Base-by-base conservation (phyloP, 2,888 invertebrate genomes). In the Dioctria linearis region DNA sequence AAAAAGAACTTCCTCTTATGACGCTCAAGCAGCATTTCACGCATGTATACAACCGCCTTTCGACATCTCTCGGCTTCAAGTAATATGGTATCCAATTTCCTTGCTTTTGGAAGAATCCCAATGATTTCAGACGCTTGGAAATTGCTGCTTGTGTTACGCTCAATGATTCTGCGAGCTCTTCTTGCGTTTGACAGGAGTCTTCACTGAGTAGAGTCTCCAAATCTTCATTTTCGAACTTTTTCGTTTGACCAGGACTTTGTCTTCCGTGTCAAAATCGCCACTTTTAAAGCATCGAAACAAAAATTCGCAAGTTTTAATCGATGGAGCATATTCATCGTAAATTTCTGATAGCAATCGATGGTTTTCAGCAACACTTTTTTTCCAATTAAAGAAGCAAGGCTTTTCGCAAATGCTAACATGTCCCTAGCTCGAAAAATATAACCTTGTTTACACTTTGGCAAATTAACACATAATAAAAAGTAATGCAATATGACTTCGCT, bases 111-210 rank as follows among this genome's bases (percentile, higher is more conserved):
- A 82, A 80, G 65, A 65, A 65, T 65, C 40, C 65, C 8, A 65
- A 65, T 39, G 65, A 39, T n/a, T n/a, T n/a, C n/a, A n/a, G n/a
- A 2, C 40, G 39, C 65, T 65, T 57, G 9, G 46, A 79, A 76
- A 84, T 76, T 69, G 81, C 59, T 83, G 25, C 6, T 78, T 9
- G n/a, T n/a, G 40, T n/a, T 11, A 40, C 79, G 37, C 66, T 79
- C 40, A 82, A 80, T 63, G 63, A 76, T 81, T 76, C 11, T 65
- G 83, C 80, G 11, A 54, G 8, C 2, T 84, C 75, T 63, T 82
- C 40, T 80, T 80, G 81, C 42, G 81, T 75, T 81, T 82, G 82
- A 49, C 80, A 80, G n/a, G 80, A 71, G 71, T 83, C 80, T 81
- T 80, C 81, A 67, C 82, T 39, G 63, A 63, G 25, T 63, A 63